Conservation (phyloP, 2,888 invertebrate species). For the Dicycla oo region DNA sequence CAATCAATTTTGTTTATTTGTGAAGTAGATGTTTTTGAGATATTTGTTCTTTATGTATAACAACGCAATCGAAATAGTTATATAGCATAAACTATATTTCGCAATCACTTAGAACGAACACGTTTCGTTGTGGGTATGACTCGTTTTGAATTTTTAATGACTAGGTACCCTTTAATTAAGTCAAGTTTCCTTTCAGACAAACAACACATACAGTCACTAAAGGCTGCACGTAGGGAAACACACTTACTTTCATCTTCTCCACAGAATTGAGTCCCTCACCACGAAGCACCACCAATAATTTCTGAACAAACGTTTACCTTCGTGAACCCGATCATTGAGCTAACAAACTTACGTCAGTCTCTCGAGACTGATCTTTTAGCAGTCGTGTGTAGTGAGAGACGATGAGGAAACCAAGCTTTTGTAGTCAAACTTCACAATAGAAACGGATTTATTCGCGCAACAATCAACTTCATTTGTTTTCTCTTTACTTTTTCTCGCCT, state of each 20-base stretch:
- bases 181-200: neutral
- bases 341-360: conserved; percentile 2
- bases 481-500: too few relatives aligned
- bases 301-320: conserved; percentile 28
- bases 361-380: conserved; percentile 19
- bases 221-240: too few relatives aligned
- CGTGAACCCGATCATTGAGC: conserved; percentile 7
- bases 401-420: too few relatives aligned
- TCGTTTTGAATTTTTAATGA: neutral
- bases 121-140: neutral
- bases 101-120: neutral
- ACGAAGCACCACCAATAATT: conserved; percentile 11
- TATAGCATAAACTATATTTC: too few relatives aligned
- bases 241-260: neutral
- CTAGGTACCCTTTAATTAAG: neutral
- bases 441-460: too few relatives aligned
- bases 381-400: too few relatives aligned
- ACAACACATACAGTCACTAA: neutral
- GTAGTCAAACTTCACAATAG: too few relatives aligned
- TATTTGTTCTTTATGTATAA: conserved; percentile 3
- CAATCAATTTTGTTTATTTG: conserved; percentile 29
- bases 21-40: conserved; percentile 1
- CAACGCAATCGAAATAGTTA: neutral
- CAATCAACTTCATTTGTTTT: too few relatives aligned
- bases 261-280: neutral